Base-by-base conservation (phyloP, 2,888 invertebrate genomes). In the Chymomyza procnemis region DNA sequence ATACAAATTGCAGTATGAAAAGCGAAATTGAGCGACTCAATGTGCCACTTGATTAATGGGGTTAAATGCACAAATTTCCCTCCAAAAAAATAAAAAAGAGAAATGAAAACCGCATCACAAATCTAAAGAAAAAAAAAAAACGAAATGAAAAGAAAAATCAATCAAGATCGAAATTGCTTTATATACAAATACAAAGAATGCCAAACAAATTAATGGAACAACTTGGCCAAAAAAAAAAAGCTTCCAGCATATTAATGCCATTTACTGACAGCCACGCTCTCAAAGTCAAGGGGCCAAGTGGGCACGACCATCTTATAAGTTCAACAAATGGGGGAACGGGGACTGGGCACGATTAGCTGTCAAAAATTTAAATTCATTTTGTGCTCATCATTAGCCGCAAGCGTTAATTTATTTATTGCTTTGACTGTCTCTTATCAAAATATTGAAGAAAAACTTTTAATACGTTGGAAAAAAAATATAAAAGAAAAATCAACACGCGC, bases 341-440 rank as follows among this genome's bases (percentile, higher is more conserved):
- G 26, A 18, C 9, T 46, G 16, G 16, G 12, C 64, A 12, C 58
- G 34, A 34, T 52, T 52, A 12, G 22, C 57, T 58, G 64, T 59
- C 52, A 59, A 59, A 59, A 52, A 59, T 59, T 59, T 64, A 52
- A 30, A 64, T 64, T 56, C 30, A 26, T 30, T 56, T 56, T 58
- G 41, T 48, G 50, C 30, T 12, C 64, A 57, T 57, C 64, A 64
- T 34, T n/a, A 41, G 56, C 14, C 16, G 30, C 21, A 50, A 57
- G 74, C 74, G 83, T 75, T 76, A 80, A 79, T 79, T 80, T 85
- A 80, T 85, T 84, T 85, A 84, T 80, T 73, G 80, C 75, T 64
- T 47, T 66, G 71, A 71, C 79, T 79, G 50, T 57, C 48, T 69
- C 71, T 78, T 71, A 81, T 79, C 81, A 81, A 71, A 82, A 79